Base-by-base conservation (phyloP, 2,888 invertebrate genomes). In the Cybosia mesomella region DNA sequence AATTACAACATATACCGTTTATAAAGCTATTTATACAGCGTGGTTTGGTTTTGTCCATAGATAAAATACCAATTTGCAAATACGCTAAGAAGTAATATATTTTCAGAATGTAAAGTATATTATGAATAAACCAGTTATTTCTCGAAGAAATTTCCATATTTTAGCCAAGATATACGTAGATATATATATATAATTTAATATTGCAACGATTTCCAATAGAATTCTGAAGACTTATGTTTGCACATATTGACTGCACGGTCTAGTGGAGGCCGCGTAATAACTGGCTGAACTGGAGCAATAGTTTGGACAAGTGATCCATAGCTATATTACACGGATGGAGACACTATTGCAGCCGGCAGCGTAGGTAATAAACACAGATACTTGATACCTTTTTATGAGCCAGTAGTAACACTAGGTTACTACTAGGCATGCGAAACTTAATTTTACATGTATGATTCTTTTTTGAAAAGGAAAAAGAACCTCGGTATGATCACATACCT, bases 221-320 rank as follows among this genome's bases (percentile, higher is more conserved):
- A 24, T 60, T 43, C 60, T 36, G 21, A 36, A 36, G 59, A 59
- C 28, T 43, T 32, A 61, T 39, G 49, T 79, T 76, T n/a, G 71
- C 77, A 77, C 74, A 80, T 74, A 80, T 63, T 69, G 75, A 71
- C 67, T 57, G 49, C 70, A 76, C 72, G 81, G 69, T 70, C 71
- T 71, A 76, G 57, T 79, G 73, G 24, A 63, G 55, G 54, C 18
- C 34, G 15, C 22, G 32, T 71, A 80, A 80, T 79, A 80, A 79
- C 53, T 53, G 9, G 57, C 67, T 67, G 53, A 55, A 64, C 58
- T 22, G 66, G 13, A 53, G 65, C 62, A 74, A 69, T 72, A 72
- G 75, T 81, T 76, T 79, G 64, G 75, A 76, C 79, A 80, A 77
- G 70, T 80, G 72, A 63, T 72, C 72, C 72, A 75, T 72, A 78